Evolutionary conservation across 2,797 vertebrate species (phyloP).

Genomic region (Erithacus rubecula): DNA sequence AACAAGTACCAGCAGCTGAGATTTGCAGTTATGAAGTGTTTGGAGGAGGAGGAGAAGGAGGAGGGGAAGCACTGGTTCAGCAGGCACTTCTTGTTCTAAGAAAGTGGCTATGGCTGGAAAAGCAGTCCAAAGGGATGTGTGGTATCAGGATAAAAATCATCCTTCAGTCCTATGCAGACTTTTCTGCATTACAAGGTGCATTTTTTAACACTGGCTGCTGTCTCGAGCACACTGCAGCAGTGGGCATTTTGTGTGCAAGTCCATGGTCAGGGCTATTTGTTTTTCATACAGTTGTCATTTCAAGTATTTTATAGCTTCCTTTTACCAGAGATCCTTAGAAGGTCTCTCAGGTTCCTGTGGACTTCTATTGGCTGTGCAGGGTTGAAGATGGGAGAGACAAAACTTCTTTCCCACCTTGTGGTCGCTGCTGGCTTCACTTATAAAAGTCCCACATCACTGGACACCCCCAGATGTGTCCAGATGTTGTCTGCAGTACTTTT

Average conservation of each 20-base stretch:
- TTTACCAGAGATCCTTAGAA: background rate
- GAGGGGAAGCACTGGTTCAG: background rate
- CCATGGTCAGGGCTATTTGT: background rate
- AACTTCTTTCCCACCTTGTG: background rate
- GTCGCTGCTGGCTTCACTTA: accelerated
- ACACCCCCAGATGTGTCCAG: too few relatives aligned
- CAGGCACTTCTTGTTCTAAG: background rate
- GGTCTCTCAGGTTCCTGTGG: background rate
- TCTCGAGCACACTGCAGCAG: background rate
- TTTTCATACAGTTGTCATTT: background rate
- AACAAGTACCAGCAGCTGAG: background rate
- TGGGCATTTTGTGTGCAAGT: background rate
- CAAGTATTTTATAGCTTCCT: background rate
- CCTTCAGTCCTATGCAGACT: accelerated
- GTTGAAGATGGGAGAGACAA: background rate
- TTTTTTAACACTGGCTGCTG: background rate
- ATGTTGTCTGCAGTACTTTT: background rate
- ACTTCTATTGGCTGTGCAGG: background rate
- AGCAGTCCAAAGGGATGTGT: accelerated
- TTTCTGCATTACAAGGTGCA: background rate
- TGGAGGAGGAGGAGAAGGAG: background rate
- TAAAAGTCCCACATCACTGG: background rate
- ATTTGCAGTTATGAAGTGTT: background rate
- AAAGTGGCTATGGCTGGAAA: background rate
- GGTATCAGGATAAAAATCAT: background rate